Evolutionary conservation across 2,797 vertebrate genomes (phyloP), one percentile per base, ranked within the genome.

Genomic region (Muscicapa striata): DNA sequence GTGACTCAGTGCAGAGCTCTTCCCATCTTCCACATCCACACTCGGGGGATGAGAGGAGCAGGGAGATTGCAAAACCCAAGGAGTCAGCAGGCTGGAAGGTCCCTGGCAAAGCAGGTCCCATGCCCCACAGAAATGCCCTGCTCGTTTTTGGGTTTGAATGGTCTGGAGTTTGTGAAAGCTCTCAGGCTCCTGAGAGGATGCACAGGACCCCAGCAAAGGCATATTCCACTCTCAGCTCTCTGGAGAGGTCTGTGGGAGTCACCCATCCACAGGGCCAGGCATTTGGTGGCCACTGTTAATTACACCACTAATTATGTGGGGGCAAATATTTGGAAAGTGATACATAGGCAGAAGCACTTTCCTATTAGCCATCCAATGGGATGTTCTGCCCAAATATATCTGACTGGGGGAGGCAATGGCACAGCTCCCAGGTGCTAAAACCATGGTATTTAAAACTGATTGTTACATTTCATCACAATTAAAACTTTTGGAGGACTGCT

Each of bases 1-100:
- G 36, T 96, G 94, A 86, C 77, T 91, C 70, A 93, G 74, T 22
- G 45, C 45, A 46, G 45, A 84, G 9, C 69, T 32, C 79, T 79
- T 30, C 61, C 24, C 20, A 5, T 29, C 69, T 40, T 62, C 76
- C 87, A 82, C 63, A 34, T 15, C 79, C 58, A 46, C 41, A 15
- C 51, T 21, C 40, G 6, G 73, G 49, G 84, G 61, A 73, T 20
- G n/a, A 69, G 82, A 30, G 13, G 66, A 49, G 32, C 36, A 69
- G 0, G 26, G 49, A 76, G 45, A 79, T 79, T 79, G 67, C 83
- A 97, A 94, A 94, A 94, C 83, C 83, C 1, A 4, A 67, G 62
- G 26, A 94, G 57, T 54, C 86, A 72, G 77, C 64, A 63, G 51
- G 13, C 34, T 48, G 52, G 80, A 82, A 95, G 83, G 80, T 86